Conservation (phyloP, 2,113 vertebrate genomes). For the Pleuronectes platessa region DNA sequence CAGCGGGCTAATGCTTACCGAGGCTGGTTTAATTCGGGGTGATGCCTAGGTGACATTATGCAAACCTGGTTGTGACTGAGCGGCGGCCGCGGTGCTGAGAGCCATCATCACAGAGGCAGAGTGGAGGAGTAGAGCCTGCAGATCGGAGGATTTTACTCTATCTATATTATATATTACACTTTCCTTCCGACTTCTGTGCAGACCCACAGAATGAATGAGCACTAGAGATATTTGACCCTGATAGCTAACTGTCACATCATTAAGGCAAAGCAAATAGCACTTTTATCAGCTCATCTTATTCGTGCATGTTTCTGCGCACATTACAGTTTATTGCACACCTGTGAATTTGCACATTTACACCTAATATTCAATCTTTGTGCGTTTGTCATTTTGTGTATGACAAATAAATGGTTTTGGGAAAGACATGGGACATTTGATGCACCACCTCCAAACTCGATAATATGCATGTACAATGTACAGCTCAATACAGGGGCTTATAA, state of each 20-base stretch:
- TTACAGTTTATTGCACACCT: conserved; percentile 1
- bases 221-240: not conserved
- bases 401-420: not conserved
- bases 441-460: not conserved
- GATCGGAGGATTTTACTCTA: conserved; percentile 7
- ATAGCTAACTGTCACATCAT: conserved; percentile 4
- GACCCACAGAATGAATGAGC: conserved; percentile 24
- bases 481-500: conserved; percentile 15
- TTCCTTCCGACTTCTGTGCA: conserved; percentile 33
- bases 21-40: conserved; percentile 37
- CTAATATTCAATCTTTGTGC: not conserved
- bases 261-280: not conserved
- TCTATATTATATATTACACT: conserved; percentile 7
- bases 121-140: not conserved
- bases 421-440: conserved; percentile 12
- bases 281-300: conserved; percentile 1
- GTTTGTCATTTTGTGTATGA: conserved; percentile 25
- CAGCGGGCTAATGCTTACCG: conserved; percentile 17
- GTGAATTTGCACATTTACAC: not conserved
- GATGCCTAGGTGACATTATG: conserved; percentile 30
- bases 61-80: conserved; percentile 20
- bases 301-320: not conserved
- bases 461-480: conserved; percentile 26
- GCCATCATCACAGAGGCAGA: not conserved
- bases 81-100: not conserved